These are phyloP conservation scores for Tipula unca DNA, from an alignment of 2,888 invertebrate genomes.

Conservation along the genomic window DNA sequence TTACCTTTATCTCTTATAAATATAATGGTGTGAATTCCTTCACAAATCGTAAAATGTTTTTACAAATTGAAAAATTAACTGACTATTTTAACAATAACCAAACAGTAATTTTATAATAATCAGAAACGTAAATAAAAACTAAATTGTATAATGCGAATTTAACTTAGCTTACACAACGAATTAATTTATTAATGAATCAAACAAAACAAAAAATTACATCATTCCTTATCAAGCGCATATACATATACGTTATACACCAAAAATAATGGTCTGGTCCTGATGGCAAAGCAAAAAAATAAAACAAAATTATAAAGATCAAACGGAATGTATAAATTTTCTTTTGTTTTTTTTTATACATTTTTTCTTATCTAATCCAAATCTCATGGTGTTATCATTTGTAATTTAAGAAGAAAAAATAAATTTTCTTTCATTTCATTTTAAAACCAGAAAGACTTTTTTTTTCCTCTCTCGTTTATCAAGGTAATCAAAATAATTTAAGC, in stretches of 20 bases:
- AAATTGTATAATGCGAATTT: too few relatives aligned
- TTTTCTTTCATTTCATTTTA: background rate
- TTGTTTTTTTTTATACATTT: background rate
- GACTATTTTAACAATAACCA: too few relatives aligned
- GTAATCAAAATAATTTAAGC: background rate
- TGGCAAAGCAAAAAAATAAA: background rate
- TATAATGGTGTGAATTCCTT: too few relatives aligned
- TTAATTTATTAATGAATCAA: background rate
- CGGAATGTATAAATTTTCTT: background rate
- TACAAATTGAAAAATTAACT: too few relatives aligned
- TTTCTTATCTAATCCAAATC: background rate
- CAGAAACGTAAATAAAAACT: too few relatives aligned
- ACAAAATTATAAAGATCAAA: background rate
- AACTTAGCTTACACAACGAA: too few relatives aligned
- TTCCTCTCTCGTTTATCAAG: background rate
- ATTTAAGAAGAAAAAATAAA: background rate
- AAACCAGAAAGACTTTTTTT: background rate
- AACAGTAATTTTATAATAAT: too few relatives aligned
- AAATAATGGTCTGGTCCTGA: background rate
- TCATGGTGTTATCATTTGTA: background rate
- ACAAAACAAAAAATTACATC: background rate
- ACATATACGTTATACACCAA: too few relatives aligned
- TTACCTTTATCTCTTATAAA: too few relatives aligned
- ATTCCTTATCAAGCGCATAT: background rate
- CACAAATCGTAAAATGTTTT: too few relatives aligned